phyloP scores from a whole-genome alignment of 2,797 vertebrate species.

The Acanthurus tractus region DNA sequence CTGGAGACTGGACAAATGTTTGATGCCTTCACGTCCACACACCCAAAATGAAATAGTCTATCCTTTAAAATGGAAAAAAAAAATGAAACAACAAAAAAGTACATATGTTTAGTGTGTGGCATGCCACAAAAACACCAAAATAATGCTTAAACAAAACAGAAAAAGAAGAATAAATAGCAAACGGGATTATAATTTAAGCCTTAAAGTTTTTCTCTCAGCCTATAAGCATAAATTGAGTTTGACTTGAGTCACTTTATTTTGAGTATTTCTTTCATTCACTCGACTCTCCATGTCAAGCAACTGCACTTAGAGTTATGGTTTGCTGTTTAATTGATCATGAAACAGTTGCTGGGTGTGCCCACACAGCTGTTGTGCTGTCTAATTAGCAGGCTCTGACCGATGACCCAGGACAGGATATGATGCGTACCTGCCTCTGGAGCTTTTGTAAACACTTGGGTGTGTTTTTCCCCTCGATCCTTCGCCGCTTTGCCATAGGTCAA shows the following conservation, averaged over 20 bases:
- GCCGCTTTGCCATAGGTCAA: slow-evolving; percentile 68
- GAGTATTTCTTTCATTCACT: not conserved
- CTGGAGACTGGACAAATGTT: slow-evolving; percentile 76
- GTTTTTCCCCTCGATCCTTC: slow-evolving; percentile 77
- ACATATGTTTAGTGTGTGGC: slow-evolving; percentile 3
- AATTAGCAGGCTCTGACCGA: slow-evolving; percentile 75
- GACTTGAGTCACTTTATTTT: slow-evolving; percentile 19
- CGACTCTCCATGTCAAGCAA: not conserved
- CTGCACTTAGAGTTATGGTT: slow-evolving; percentile 41
- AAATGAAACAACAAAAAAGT: slow-evolving; percentile 48
- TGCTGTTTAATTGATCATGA: slow-evolving; percentile 62
- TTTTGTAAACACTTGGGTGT: slow-evolving; percentile 81
- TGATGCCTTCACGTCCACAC: slow-evolving; percentile 77
- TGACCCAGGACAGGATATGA: slow-evolving; percentile 85
- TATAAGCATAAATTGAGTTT: slow-evolving; percentile 37
- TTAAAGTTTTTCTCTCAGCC: slow-evolving; percentile 19
- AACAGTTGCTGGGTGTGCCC: slow-evolving; percentile 62
- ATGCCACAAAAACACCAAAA: slow-evolving; percentile 43
- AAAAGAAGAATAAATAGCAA: slow-evolving; percentile 23
- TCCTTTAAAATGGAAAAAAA: slow-evolving; percentile 72
- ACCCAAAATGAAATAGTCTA: slow-evolving; percentile 68
- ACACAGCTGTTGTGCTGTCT: slow-evolving; percentile 74
- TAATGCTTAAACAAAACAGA: slow-evolving; percentile 45
- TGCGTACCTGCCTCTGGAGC: slow-evolving; percentile 79
- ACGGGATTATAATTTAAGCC: slow-evolving; percentile 23